Conservation (phyloP, 2,797 vertebrate genomes). For the Catamblyrhynchus diadema region DNA sequence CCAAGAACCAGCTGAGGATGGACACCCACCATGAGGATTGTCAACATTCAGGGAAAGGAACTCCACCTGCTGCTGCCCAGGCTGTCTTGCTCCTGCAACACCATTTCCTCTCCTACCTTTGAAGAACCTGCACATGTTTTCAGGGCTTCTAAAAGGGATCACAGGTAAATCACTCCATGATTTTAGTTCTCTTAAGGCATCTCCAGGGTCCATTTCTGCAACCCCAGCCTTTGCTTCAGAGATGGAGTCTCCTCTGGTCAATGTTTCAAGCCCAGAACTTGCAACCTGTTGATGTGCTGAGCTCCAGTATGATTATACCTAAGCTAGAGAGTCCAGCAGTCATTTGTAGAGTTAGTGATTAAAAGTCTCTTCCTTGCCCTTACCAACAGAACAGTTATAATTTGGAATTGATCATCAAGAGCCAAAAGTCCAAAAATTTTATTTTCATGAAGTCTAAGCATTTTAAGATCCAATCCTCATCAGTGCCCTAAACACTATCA, state of each 20-base stretch:
- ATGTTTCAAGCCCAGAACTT: background rate
- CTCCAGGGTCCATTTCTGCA: background rate
- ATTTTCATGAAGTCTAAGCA: background rate
- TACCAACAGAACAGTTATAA: background rate
- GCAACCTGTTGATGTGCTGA: background rate
- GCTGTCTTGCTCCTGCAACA: background rate
- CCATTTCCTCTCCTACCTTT: background rate
- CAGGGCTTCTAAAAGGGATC: background rate
- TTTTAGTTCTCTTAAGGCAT: background rate
- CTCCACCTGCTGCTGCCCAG: background rate
- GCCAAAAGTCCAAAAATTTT: background rate
- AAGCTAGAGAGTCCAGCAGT: background rate
- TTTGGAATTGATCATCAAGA: background rate
- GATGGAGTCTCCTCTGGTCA: background rate
- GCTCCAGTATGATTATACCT: background rate
- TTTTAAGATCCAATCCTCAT: background rate
- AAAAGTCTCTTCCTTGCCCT: background rate
- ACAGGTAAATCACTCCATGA: background rate
- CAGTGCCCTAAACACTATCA: background rate
- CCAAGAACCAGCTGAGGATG: background rate
- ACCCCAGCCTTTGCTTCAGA: background rate
- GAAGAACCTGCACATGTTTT: background rate
- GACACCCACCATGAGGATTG: fast-evolving
- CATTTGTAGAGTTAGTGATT: background rate
- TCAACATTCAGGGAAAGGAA: fast-evolving